Conservation (phyloP, 2,888 invertebrate genomes). For the Harmothoe impar region DNA sequence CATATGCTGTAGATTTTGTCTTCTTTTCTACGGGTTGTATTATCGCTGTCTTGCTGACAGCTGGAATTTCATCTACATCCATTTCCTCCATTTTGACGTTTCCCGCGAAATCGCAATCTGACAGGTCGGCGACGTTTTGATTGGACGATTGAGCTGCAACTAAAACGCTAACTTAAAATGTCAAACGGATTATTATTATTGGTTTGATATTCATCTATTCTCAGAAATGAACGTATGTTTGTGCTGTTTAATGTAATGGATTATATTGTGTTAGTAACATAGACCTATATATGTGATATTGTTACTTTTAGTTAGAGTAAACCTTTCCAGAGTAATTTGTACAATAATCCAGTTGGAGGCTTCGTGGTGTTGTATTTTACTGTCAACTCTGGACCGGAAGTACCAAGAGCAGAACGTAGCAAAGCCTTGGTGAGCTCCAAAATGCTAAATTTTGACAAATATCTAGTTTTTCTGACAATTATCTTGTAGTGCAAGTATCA, state of each 20-base stretch:
- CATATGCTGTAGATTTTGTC: constrained; percentile 36
- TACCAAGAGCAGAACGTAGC: constrained; percentile 35
- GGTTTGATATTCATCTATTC: no score
- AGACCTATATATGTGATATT: no score
- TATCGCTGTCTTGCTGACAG: not conserved
- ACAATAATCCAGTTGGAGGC: no score
- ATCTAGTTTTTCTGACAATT: not conserved
- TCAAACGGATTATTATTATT: no score
- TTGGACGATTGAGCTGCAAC: not conserved
- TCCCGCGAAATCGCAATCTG: constrained; percentile 55
- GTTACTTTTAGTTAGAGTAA: no score
- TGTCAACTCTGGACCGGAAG: constrained; percentile 29
- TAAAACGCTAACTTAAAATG: not conserved
- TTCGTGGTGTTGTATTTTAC: not conserved
- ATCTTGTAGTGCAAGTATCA: not conserved
- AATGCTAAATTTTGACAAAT: not conserved
- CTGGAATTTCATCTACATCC: constrained; percentile 24
- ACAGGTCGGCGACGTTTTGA: not conserved
- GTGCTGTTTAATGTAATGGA: no score
- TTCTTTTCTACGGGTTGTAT: constrained; percentile 17
- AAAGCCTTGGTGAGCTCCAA: not conserved
- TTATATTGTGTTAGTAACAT: no score
- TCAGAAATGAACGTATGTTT: no score
- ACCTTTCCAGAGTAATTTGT: no score
- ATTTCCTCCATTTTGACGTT: constrained; percentile 49